A percentile compares a stretch with the other conserved stretches of the same genome.
Evolutionary conservation across 2,797 vertebrate species (phyloP).

Genomic region (Eremophila alpestris): DNA sequence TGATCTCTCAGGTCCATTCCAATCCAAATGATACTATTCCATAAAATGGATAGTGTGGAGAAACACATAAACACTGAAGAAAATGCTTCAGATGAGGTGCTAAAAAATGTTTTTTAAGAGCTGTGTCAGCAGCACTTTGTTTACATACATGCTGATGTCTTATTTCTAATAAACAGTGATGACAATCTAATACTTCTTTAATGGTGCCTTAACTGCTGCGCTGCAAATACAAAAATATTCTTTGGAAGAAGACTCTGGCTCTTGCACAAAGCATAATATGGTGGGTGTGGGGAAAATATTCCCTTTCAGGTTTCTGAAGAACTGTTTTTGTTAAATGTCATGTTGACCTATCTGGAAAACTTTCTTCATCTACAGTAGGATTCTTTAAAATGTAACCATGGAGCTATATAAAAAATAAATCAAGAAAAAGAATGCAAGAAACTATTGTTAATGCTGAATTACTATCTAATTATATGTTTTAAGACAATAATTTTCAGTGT

Average conservation of each 20-base stretch:
- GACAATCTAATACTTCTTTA: background rate
- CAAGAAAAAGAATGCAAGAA: background rate
- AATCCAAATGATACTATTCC: background rate
- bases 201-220: background rate
- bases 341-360: background rate
- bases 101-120: background rate
- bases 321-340: background rate
- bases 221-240: background rate
- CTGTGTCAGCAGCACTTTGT: background rate
- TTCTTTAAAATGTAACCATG: background rate
- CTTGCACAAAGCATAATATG: background rate
- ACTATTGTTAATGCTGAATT: background rate
- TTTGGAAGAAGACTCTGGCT: background rate
- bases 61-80: background rate
- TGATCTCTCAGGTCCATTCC: background rate
- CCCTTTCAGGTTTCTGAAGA: background rate
- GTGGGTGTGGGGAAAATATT: rapidly evolving
- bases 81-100: background rate
- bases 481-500: background rate
- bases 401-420: background rate
- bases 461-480: background rate
- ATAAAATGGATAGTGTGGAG: background rate
- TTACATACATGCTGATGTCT: background rate
- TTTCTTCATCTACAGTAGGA: background rate
- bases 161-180: background rate